phyloP scores from a whole-genome alignment of 2,888 invertebrate genomes.

The Nycteola revayana region DNA sequence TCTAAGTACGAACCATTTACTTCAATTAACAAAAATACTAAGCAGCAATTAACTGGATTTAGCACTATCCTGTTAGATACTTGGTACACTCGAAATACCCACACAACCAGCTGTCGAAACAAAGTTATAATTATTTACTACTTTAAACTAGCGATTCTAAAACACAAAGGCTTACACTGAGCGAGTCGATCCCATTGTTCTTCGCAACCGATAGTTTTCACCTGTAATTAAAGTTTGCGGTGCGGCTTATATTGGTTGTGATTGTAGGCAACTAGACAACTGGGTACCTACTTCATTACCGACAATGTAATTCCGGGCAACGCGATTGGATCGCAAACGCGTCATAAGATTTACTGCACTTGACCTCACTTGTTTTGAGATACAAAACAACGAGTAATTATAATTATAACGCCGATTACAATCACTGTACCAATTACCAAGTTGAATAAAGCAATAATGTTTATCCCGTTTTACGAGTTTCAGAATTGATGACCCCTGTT shows the following conservation, averaged over 20 bases:
- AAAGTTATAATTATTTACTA: conserved; percentile 36
- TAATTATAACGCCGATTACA: conserved; percentile 42
- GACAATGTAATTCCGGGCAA: conserved; percentile 42
- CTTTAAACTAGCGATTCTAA: conserved; percentile 29
- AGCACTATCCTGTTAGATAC: conserved; percentile 31
- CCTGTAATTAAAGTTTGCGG: conserved; percentile 64
- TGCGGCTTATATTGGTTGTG: conserved; percentile 57
- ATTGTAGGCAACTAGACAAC: conserved; percentile 54
- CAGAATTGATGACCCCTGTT: conserved; percentile 23
- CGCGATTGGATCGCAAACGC: conserved; percentile 45
- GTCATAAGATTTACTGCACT: conserved; percentile 61
- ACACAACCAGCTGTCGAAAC: conserved; percentile 30
- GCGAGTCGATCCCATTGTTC: conserved; percentile 36
- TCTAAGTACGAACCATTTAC: no score
- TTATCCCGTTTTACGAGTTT: conserved; percentile 22
- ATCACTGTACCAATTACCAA: conserved; percentile 30
- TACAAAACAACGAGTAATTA: conserved; percentile 41
- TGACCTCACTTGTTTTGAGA: conserved; percentile 59
- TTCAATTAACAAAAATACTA: conserved; percentile 30
- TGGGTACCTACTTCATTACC: conserved; percentile 70
- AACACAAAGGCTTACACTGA: conserved; percentile 30
- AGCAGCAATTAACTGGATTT: conserved; percentile 28
- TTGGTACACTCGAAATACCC: no score
- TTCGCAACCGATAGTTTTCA: conserved; percentile 43
- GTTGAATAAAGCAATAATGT: conserved; percentile 32